Base-by-base conservation (phyloP, 2,113 vertebrate genomes). In the Scalopus aquaticus region DNA sequence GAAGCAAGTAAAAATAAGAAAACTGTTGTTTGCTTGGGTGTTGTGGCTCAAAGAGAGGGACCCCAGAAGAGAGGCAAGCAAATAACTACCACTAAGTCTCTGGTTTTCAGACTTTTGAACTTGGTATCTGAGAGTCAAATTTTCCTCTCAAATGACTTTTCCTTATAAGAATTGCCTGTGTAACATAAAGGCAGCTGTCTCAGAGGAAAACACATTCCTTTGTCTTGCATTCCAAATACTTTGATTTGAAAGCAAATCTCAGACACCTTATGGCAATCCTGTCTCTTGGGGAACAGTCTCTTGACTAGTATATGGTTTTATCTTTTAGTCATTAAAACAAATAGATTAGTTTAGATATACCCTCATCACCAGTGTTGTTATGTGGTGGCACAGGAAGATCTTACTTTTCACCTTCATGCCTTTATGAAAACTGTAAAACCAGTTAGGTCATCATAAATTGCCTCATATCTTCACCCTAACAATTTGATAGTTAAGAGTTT, bases 101-200 rank as follows among this genome's bases (percentile, higher is more conserved):
- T 76, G 69, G 91, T 79, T 87, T 91, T 95, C 64, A 90, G 51
- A 93, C 24, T 88, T 54, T 87, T 95, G 32, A 95, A 74, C 44
- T 30, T 82, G 20, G 3, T 77, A 82, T 56, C 49, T 74, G 37
- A 88, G 51, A 91, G 84, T 87, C 79, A 77, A 24, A 12, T 32
- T 80, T 96, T 88, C 24, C 81, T 95, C 26, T 91, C 35, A 91
- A 93, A 77, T 72, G 7, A 54, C n/a, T 88, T 83, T 87, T 85
- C 28, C 87, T 76, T 86, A 60, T 67, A 81, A 94, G 95, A 93
- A 80, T 70, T 91, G 35, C 9, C 8, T 81, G 64, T 60, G 9
- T 13, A 76, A 95, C 91, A 72, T 54, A 77, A 94, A 91, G 64
- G 9, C 54, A 62, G 5, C 20, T 83, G 9, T 83, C 78, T 93